Conservation (phyloP, 2,888 invertebrate genomes). For the Philereme vetulata region DNA sequence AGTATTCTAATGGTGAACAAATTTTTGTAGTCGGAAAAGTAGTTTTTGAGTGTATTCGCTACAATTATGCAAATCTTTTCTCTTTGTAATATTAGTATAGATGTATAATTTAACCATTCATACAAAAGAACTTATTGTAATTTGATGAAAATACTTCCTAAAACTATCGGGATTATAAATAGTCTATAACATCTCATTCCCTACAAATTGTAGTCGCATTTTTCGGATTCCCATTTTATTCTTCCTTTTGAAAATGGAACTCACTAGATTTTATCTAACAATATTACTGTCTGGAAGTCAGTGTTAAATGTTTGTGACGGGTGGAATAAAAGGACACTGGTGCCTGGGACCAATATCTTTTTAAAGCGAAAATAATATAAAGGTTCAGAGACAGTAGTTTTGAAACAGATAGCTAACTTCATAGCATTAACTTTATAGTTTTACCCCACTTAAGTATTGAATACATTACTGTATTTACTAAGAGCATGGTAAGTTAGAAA, state of each 20-base stretch:
- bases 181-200: conserved; percentile 12
- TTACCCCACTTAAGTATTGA: too few species aligned
- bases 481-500: too few species aligned
- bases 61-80: too few species aligned
- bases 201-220: conserved; percentile 26
- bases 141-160: conserved; percentile 3
- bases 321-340: conserved; percentile 53
- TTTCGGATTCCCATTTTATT: conserved; percentile 26
- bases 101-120: too few species aligned
- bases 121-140: neutral
- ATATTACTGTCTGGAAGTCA: conserved; percentile 65
- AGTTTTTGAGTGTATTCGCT: too few species aligned
- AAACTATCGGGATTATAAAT: conserved; percentile 9
- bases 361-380: conserved; percentile 31
- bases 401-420: conserved; percentile 17
- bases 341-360: conserved; percentile 52
- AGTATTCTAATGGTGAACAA: too few species aligned
- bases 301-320: conserved; percentile 67
- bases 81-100: too few species aligned
- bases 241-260: conserved; percentile 33
- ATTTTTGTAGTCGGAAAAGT: too few species aligned
- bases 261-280: conserved; percentile 60
- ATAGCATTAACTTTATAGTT: neutral
- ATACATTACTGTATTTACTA: too few species aligned
- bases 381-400: conserved; percentile 15